Conservation (phyloP, 1,140 invertebrate species). For the Marisa cornuarietis region DNA sequence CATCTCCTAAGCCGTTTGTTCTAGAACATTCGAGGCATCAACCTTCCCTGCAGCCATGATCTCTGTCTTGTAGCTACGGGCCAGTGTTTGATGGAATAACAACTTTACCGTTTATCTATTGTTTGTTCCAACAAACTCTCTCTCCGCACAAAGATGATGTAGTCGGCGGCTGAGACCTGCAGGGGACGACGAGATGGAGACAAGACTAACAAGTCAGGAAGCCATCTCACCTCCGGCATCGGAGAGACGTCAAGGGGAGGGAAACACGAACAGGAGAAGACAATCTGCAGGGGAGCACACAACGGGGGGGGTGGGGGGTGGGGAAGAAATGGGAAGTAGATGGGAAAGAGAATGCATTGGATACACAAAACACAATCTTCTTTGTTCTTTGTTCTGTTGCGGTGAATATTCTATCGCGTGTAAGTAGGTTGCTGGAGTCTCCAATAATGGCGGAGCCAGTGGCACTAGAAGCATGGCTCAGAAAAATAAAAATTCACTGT, state of each 20-base stretch:
- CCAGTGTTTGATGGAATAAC: slow-evolving; percentile 1
- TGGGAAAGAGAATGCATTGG: not conserved
- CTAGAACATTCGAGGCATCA: not conserved
- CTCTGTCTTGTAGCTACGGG: not conserved
- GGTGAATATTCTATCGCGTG: too few relatives aligned
- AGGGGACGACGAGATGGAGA: not conserved
- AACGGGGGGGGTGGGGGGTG: not conserved
- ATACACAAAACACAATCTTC: too few relatives aligned
- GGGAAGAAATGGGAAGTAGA: not conserved
- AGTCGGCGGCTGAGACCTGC: not conserved
- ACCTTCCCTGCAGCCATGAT: not conserved
- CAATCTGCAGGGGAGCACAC: not conserved
- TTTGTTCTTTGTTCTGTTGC: too few relatives aligned
- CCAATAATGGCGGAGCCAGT: too few relatives aligned
- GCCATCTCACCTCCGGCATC: not conserved
- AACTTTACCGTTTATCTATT: slow-evolving; percentile 11
- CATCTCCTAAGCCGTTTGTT: not conserved
- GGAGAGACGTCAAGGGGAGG: not conserved
- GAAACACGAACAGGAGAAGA: not conserved
- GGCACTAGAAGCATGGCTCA: too few relatives aligned
- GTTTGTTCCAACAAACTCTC: slow-evolving; percentile 16
- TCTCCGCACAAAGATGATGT: not conserved
- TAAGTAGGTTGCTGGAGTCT: too few relatives aligned
- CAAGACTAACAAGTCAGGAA: slow-evolving; percentile 5
- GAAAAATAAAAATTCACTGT: too few relatives aligned